phyloP scores from a whole-genome alignment of 1,140 invertebrate genomes.

The Pentalonia nigronervosa region DNA sequence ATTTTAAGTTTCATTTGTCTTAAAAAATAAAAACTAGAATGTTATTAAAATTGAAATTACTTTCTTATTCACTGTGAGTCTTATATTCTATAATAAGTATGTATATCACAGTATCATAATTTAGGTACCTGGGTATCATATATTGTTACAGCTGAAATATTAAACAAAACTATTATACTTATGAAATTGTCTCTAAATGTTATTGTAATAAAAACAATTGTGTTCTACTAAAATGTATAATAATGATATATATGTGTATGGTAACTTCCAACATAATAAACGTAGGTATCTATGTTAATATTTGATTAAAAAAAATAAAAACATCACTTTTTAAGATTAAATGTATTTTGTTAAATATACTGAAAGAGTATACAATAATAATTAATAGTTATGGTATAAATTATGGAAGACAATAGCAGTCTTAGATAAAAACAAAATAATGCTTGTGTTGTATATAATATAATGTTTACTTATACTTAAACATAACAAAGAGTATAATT shows the following conservation, averaged over 20 bases:
- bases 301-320: neutral
- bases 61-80: neutral
- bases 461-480: constrained; percentile 36
- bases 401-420: constrained; percentile 48
- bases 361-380: constrained; percentile 34
- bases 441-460: neutral
- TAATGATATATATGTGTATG: neutral
- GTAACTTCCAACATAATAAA: neutral
- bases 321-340: neutral
- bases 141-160: neutral
- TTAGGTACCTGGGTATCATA: neutral
- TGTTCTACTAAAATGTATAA: neutral
- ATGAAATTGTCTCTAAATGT: neutral
- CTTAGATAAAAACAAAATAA: constrained; percentile 19
- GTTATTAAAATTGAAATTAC: neutral
- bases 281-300: neutral
- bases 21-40: neutral
- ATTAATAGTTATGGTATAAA: constrained; percentile 18
- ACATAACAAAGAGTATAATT: constrained; percentile 25
- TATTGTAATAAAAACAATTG: neutral
- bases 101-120: neutral
- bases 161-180: neutral
- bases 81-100: neutral
- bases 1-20: neutral
- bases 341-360: constrained; percentile 49